phyloP scores from a whole-genome alignment of 2,113 vertebrate genomes.

The Jacana jacana region DNA sequence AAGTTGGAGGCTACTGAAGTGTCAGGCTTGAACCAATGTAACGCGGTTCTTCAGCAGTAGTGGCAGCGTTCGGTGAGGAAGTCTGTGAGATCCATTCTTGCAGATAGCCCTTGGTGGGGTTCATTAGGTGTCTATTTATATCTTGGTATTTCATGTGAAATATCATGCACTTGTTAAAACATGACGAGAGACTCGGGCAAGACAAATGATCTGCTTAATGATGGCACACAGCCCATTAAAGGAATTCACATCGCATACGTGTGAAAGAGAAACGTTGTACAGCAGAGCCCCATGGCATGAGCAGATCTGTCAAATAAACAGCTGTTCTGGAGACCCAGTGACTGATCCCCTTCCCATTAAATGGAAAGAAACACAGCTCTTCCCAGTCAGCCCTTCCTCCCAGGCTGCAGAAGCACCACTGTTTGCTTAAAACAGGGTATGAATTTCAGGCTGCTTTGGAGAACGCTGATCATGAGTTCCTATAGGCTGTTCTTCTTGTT shows the following conservation, averaged over 20 bases:
- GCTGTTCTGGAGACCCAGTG: background rate
- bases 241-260: background rate
- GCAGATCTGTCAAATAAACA: background rate
- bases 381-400: background rate
- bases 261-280: background rate
- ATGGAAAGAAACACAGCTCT: background rate
- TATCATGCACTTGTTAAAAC: background rate
- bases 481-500: background rate
- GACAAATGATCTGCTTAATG: background rate
- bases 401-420: background rate
- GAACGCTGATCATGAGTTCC: background rate
- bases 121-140: background rate
- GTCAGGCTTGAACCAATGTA: background rate
- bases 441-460: background rate
- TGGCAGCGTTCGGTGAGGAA: background rate
- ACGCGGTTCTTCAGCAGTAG: background rate
- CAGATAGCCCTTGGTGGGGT: background rate
- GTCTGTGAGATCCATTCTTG: background rate
- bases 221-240: background rate
- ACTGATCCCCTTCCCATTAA: background rate
- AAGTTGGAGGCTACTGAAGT: background rate
- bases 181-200: background rate
- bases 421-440: background rate
- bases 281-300: background rate
- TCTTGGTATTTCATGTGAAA: background rate